These are phyloP conservation scores for Sarotherodon lohbergeri DNA, from an alignment of 2,113 vertebrate species.

Conservation along the genomic window DNA sequence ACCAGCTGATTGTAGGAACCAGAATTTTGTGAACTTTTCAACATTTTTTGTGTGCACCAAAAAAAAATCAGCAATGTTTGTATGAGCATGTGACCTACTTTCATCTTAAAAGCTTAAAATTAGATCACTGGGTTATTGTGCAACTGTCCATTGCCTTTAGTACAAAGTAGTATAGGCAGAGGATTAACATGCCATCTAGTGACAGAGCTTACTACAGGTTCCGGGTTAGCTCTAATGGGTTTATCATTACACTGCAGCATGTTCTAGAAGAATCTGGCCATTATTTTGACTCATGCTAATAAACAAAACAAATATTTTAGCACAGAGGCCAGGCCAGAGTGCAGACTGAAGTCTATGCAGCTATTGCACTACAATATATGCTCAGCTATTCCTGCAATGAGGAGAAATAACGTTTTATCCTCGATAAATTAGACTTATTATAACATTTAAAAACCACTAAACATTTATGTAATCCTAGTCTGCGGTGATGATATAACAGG, in stretches of 20 bases:
- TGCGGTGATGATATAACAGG: not conserved
- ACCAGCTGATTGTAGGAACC: not conserved
- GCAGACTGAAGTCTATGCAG: not conserved
- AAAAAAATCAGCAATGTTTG: not conserved
- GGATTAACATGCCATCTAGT: slow-evolving; percentile 32
- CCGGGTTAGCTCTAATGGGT: not conserved
- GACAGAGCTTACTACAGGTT: not conserved
- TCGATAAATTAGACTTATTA: not conserved
- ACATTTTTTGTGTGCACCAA: not conserved
- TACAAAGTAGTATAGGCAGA: not conserved
- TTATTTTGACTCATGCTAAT: not conserved
- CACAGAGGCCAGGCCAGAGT: not conserved
- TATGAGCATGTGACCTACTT: not conserved
- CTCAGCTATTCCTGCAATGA: not conserved
- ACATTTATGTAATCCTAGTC: not conserved
- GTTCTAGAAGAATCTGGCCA: slow-evolving; percentile 12
- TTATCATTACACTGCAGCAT: not conserved
- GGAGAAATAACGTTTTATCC: not conserved
- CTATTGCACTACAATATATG: not conserved
- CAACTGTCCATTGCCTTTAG: slow-evolving; percentile 14
- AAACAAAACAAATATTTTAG: not conserved
- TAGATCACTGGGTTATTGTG: slow-evolving; percentile 14
- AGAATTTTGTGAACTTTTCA: not conserved
- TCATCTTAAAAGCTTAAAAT: not conserved
- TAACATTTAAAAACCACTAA: not conserved